A percentile compares a stretch with the other conserved stretches of the same genome.
Conservation (phyloP, 1,140 invertebrate species). For the Heliconius melpomene region DNA sequence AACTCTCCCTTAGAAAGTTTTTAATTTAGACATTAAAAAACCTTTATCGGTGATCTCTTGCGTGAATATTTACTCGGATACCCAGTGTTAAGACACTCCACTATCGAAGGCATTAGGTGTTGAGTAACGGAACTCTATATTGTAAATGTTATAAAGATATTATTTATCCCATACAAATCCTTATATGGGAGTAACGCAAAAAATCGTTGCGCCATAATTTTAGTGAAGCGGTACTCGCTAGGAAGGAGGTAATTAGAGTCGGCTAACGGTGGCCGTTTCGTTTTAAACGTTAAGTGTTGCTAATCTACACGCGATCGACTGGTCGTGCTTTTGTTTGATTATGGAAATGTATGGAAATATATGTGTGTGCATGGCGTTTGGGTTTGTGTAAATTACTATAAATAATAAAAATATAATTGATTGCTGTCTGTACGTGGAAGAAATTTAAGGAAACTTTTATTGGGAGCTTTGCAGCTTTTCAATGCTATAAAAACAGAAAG, state of each 20-base stretch:
- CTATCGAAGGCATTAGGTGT: too few relatives aligned
- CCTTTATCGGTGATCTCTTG: not conserved
- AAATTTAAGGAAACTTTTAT: too few relatives aligned
- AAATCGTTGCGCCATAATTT: slow-evolving; percentile 11
- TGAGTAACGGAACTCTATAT: too few relatives aligned
- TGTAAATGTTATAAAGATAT: not conserved
- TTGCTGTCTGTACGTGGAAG: too few relatives aligned
- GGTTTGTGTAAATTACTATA: not conserved
- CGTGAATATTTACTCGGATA: not conserved
- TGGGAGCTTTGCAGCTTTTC: too few relatives aligned
- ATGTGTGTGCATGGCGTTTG: not conserved
- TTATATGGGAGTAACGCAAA: not conserved
- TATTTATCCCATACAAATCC: not conserved
- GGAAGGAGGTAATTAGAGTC: slow-evolving; percentile 20
- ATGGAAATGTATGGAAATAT: not conserved
- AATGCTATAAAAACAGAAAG: too few relatives aligned
- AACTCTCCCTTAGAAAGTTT: not conserved
- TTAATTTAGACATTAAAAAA: not conserved
- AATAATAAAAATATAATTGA: too few relatives aligned
- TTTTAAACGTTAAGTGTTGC: slow-evolving; percentile 5
- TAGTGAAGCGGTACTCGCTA: slow-evolving; percentile 17
- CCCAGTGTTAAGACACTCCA: too few relatives aligned
- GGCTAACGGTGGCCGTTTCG: slow-evolving; percentile 11
- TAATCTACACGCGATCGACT: not conserved
- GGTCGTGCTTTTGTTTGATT: not conserved